Evolutionary conservation across 2,113 vertebrate genomes (phyloP).

Genomic region (Leuciscus idus): DNA sequence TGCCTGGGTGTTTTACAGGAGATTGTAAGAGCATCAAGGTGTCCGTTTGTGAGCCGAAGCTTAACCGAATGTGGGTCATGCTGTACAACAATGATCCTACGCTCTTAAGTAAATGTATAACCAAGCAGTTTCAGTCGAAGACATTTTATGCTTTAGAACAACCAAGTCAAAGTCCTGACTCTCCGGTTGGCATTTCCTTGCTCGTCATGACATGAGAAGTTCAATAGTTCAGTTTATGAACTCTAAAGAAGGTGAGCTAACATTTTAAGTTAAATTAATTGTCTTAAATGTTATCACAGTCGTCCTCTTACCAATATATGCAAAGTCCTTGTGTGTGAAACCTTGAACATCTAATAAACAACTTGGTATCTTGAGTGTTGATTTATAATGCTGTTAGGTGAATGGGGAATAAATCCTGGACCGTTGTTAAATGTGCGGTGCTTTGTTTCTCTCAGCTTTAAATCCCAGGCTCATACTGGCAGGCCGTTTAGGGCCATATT

Average conservation of each 20-base stretch:
- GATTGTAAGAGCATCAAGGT: neutral
- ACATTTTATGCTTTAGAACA: neutral
- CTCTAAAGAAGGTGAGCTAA: neutral
- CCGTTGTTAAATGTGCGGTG: neutral
- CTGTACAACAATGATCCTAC: constrained; percentile 14
- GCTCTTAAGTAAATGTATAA: constrained; percentile 29
- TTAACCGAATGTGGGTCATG: constrained; percentile 26
- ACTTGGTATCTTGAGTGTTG: neutral
- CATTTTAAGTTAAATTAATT: neutral
- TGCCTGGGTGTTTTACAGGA: neutral
- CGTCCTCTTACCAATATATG: neutral
- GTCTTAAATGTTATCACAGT: constrained; percentile 4
- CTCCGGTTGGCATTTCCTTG: neutral
- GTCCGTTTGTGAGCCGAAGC: neutral
- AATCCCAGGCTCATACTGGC: neutral
- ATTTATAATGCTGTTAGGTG: constrained; percentile 18
- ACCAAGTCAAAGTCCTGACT: neutral
- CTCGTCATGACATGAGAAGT: neutral
- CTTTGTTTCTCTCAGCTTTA: constrained; percentile 22
- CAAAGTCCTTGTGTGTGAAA: neutral
- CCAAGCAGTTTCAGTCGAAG: neutral
- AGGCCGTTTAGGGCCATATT: constrained; percentile 27
- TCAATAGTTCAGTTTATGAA: neutral
- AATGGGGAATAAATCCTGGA: constrained; percentile 10
- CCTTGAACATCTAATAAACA: constrained; percentile 13